These are phyloP conservation scores for Coryphaenoides rupestris DNA, from an alignment of 2,113 vertebrate species.

Conservation along the genomic window DNA sequence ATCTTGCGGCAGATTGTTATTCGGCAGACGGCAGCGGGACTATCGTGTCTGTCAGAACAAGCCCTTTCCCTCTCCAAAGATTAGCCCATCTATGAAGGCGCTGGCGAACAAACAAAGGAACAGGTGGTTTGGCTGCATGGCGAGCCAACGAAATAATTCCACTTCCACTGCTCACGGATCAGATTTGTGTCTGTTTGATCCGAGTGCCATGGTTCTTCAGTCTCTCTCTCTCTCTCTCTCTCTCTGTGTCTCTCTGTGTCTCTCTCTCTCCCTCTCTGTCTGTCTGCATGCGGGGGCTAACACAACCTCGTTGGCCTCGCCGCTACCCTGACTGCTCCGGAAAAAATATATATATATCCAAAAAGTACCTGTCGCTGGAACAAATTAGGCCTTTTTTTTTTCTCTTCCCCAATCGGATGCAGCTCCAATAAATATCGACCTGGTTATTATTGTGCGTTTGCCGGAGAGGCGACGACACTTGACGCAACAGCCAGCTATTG, in stretches of 20 bases:
- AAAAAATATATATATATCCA: conserved; percentile 21
- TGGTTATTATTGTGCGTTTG: too few species aligned
- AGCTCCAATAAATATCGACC: too few species aligned
- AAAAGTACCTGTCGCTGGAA: neutral
- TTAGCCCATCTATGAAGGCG: conserved; percentile 58
- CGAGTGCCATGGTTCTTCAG: too few species aligned
- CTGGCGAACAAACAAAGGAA: conserved; percentile 64
- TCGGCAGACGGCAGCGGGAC: conserved; percentile 43
- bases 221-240: conserved; percentile 19
- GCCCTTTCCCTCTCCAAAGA: conserved; percentile 48
- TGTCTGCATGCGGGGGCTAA: conserved; percentile 33
- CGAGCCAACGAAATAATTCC: conserved; percentile 50
- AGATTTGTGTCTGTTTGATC: conserved; percentile 44
- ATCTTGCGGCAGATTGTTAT: conserved; percentile 52
- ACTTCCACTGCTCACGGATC: conserved; percentile 36
- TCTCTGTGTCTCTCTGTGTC: conserved; percentile 25
- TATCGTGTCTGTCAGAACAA: conserved; percentile 48
- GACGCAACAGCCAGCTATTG: too few species aligned
- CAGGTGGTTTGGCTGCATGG: conserved; percentile 60
- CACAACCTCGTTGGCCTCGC: conserved; percentile 34
- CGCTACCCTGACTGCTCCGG: conserved; percentile 10
- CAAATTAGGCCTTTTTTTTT: too few species aligned
- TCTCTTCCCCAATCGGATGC: too few species aligned
- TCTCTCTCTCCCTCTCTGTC: conserved; percentile 31
- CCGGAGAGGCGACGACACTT: too few species aligned